Base-by-base conservation (phyloP, 2,797 vertebrate genomes). In the Xyrichtys novacula region DNA sequence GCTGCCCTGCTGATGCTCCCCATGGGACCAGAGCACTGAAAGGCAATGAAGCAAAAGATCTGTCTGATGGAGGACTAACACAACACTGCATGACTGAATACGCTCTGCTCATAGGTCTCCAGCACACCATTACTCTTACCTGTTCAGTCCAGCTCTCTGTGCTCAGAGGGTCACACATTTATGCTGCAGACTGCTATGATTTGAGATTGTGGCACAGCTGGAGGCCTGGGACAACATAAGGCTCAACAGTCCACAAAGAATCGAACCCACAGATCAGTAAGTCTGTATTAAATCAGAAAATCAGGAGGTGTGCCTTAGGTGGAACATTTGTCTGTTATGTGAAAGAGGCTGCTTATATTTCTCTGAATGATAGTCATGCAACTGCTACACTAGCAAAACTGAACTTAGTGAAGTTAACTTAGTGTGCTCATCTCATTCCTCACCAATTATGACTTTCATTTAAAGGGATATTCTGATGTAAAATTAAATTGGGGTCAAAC, bases 41-140 rank as follows among this genome's bases (percentile, higher is more conserved):
- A 72, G 58, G 71, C 78, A 78, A 78, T 66, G 74, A 65, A 71
- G 70, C 42, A 20, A 67, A 43, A 54, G 59, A 78, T 63, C 67
- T 26, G 36, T 62, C 44, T 64, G 79, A 78, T 48, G 62, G 76
- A 62, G 62, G 39, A 71, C 17, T 68, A 44, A 55, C 70, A 64
- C 48, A 32, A 57, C n/a, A 3, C 54, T 2, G 42, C 34, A 32
- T 53, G 61, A 71, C 46, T 61, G 74, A 34, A 78, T 76, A 23
- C 4, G 12, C 39, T 63, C 53, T 5, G 17, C 53, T 66, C 49
- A 54, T 40, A 71, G 76, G 64, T 72, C 32, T 7, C 48, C 20
- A 2, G 48, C 39, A 17, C 53, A 32, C 32, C 68, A 48, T 78
- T 28, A 50, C 56, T 67, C 77, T 78, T 20, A 75, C 64, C 48